Evolutionary conservation across 2,888 invertebrate species (phyloP), one percentile per base, ranked within the genome.

Genomic region (Thymelicus lineola): DNA sequence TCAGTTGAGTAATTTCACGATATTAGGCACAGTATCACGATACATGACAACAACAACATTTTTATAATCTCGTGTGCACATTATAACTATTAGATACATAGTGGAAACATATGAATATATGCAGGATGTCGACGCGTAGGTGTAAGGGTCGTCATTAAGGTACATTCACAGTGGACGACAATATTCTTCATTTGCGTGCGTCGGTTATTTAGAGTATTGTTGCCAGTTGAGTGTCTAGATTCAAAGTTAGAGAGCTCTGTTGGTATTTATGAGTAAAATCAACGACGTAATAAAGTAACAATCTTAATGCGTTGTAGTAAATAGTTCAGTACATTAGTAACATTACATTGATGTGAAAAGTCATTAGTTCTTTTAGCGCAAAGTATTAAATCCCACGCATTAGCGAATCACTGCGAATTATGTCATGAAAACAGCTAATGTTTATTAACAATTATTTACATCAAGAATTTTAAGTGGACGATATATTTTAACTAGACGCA

Each of bases 151-250:
- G 59, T 92, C 93, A 93, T 93, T 93, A 93, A 90, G 92, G 88
- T 86, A 90, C 82, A 93, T 93, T 93, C 93, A 93, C 84, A 82
- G 83, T 82, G 86, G 84, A 89, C 91, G 91, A 93, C 93, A 93
- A 93, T 93, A 93, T 93, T 93, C 93, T 70, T 93, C 93, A 93
- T 93, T 93, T 92, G 91, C 93, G 90, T 90, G 85, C 87, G 79
- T 84, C 83, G 89, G 87, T 92, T 91, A 93, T 93, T 93, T 93
- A 89, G 86, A 87, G 88, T 82, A 93, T 93, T 93, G 93, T 93
- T 20, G 53, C 53, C 53, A 53, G 15, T 17, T 88, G 85, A 79
- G 77, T 82, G 45, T 57, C 48, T 50, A 61, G 20, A 42, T 60
- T 42, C 45, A 55, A 14, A 17, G 28, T 10, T n/a, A 36, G 42